Base-by-base conservation (phyloP, 2,888 invertebrate species). In the Hetaerina titia region DNA sequence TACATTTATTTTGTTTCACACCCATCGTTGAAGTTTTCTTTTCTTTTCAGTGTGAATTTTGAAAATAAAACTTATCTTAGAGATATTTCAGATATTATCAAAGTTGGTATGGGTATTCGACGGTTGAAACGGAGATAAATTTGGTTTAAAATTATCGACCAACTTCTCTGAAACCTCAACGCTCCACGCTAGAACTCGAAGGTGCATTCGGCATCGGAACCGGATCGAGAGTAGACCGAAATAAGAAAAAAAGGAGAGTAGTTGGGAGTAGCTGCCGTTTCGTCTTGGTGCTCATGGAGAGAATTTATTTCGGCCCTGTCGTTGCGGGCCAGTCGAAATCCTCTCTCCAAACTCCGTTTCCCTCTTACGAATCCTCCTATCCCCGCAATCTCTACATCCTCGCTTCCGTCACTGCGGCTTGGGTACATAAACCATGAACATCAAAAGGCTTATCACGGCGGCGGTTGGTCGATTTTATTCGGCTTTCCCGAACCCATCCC, bases 361-460 rank as follows among this genome's bases (percentile, higher is more conserved):
- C 9, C 63, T 19, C 17, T 13, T 19, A 15, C 22, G n/a, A 8
- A 22, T 9, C 8, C 69, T 69, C 69, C 69, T n/a, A n/a, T 7
- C 69, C 69, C 22, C 9, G 19, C 22, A 5, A 69, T n/a, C 69
- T n/a, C 69, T 9, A 7, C 69, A 7, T 69, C 69, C n/a, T 19
- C 19, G 64, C 60, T n/a, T n/a, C 22, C 45, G 45, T 45, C 22
- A 69, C 69, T 17, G 69, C 19, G 69, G 22, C 69, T n/a, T n/a
- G 69, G 69, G 69, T n/a, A 69, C 69, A 69, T 69, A 69, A 69
- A 69, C 69, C 69, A n/a, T 69, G 22, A 22, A n/a, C 69, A 22
- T 69, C 69, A 69, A 69, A 69, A 69, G 69, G n/a, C 69, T n/a
- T 69, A 69, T n/a, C n/a, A 69, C 69, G 69, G 69, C n/a, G 69